phyloP scores from a whole-genome alignment of 1,140 invertebrate genomes.

The Condylostylus longicornis region DNA sequence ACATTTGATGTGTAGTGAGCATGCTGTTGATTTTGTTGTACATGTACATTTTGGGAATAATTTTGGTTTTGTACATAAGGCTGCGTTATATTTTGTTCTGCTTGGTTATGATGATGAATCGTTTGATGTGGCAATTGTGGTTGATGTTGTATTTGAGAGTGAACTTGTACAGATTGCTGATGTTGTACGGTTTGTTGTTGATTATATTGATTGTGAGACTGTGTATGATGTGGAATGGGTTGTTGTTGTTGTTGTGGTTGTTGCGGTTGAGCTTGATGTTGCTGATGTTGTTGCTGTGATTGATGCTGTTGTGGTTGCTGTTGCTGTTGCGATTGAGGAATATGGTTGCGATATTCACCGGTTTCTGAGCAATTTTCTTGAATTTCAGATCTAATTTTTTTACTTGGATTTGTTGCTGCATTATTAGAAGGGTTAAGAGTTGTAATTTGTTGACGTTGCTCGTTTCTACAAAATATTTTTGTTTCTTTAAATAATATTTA shows the following conservation, averaged over 20 bases:
- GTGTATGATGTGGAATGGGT: constrained; percentile 2
- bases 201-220: background rate
- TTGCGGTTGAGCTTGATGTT: constrained; percentile 5
- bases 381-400: constrained; percentile 2
- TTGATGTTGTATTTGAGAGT: constrained; percentile 2
- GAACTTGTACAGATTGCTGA: background rate
- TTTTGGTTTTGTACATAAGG: constrained; percentile 1
- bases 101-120: constrained; percentile 6
- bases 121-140: constrained; percentile 3
- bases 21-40: constrained; percentile 1
- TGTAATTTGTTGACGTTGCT: constrained; percentile 6
- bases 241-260: constrained; percentile 5
- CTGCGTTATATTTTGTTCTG: background rate
- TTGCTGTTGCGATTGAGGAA: background rate
- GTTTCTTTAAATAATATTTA: no score
- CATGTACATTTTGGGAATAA: constrained; percentile 2
- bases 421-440: constrained; percentile 1
- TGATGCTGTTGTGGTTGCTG: background rate
- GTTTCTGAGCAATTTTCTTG: no score
- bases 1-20: no score
- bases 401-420: no score
- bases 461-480: no score
- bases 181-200: background rate
- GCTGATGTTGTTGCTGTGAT: constrained; percentile 5
- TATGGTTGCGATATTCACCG: background rate